Evolutionary conservation across 2,797 vertebrate species (phyloP).

Genomic region (Esox lucius): DNA sequence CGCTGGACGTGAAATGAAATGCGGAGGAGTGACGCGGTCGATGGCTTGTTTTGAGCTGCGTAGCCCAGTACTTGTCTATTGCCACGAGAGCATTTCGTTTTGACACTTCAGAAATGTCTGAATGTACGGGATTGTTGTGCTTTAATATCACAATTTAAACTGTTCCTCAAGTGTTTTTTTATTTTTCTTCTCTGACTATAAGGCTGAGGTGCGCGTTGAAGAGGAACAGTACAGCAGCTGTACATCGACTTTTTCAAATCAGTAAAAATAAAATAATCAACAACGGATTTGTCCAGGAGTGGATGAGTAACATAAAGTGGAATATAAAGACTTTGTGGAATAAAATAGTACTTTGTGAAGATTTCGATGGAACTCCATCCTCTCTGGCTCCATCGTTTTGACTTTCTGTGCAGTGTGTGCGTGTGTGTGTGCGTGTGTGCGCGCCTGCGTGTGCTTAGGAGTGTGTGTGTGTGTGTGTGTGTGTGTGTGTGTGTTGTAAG

Average conservation of each 20-base stretch:
- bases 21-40: conserved; percentile 47
- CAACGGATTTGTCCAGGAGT: conserved; percentile 65
- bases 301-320: conserved; percentile 69
- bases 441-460: conserved; percentile 87
- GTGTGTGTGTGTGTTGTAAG: conserved; percentile 91
- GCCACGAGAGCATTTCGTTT: conserved; percentile 73
- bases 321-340: conserved; percentile 55
- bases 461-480: conserved; percentile 73
- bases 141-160: conserved; percentile 79
- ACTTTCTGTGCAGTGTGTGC: conserved; percentile 93
- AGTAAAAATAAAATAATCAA: conserved; percentile 49
- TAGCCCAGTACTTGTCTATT: conserved; percentile 59
- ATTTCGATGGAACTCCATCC: conserved; percentile 86
- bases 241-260: conserved; percentile 80
- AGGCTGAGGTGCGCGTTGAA: conserved; percentile 70
- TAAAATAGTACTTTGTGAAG: conserved; percentile 75
- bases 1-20: conserved; percentile 49
- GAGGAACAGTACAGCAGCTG: conserved; percentile 78
- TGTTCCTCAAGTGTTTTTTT: conserved; percentile 82
- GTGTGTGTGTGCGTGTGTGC: conserved; percentile 80
- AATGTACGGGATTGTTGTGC: conserved; percentile 96
- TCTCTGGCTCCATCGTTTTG: conserved; percentile 91
- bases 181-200: conserved; percentile 89
- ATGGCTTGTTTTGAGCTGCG: conserved; percentile 64
- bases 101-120: conserved; percentile 79